Evolutionary conservation across 1,140 invertebrate genomes (phyloP), one percentile per base, ranked within the genome.

Genomic region (Fopius arisanus): DNA sequence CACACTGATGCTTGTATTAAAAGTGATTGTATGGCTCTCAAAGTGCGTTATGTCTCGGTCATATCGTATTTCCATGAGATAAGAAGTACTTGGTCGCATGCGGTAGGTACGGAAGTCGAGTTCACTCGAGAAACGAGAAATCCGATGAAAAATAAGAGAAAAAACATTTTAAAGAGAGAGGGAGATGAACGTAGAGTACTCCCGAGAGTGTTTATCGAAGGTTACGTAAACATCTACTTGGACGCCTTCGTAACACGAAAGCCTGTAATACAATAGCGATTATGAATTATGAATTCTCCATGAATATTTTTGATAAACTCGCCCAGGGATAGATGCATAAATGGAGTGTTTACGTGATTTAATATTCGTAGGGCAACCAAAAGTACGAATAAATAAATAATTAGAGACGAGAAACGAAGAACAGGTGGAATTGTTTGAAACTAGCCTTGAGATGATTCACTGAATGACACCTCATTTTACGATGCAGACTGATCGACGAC

Each of bases 11-110:
- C 23, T 59, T 14, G 19, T 59, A 59, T 23, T 59, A 26, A 59
- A 59, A 59, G 54, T 59, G 23, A 59, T 59, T 59, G 54, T 59
- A 26, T 12, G 54, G 54, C 23, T 59, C 19, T 59, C 19, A 26
- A 59, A 59, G 54, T 59, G 54, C 54, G 54, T 59, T 59, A 59
- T 59, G 23, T 59, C 54, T 59, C 14, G 43, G 43, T 51, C 54
- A 23, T 59, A 26, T 59, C 54, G 54, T 59, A 59, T 59, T 59
- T 59, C 63, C 75, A 77, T 68, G 74, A 68, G 75, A 75, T 72
- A 77, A 77, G 75, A 72, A 67, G 63, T 28, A 31, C 26, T 63
- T 41, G 6, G 33, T 66, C 67, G 31, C 33, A 68, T 63, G 51
- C 66, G 66, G 62, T 62, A 40, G 68, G 23, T 54, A 26, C 10